Conservation (phyloP, 2,113 vertebrate species). For the Entelurus aequoreus region DNA sequence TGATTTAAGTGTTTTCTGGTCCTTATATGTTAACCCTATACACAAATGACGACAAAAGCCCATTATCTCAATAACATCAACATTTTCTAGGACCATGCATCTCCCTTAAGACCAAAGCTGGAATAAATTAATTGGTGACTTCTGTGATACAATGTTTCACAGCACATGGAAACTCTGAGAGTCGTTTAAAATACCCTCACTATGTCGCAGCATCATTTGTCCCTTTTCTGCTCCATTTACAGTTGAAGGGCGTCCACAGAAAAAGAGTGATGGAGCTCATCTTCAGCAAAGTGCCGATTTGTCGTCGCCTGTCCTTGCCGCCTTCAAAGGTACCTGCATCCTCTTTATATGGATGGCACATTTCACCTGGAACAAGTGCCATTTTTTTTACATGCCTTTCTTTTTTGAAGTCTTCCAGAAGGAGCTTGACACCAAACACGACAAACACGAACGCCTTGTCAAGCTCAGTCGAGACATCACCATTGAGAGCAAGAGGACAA, state of each 20-base stretch:
- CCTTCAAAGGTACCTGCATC: constrained; percentile 79
- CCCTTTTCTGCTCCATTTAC: background rate
- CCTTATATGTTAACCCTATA: background rate
- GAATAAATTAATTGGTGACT: too few relatives aligned
- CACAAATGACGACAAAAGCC: background rate
- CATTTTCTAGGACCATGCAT: background rate
- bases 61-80: background rate
- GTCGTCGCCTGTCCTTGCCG: constrained; percentile 75
- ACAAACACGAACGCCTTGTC: constrained; percentile 92
- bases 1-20: background rate
- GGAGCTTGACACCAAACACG: constrained; percentile 91
- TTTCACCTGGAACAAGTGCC: background rate
- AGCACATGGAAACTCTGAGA: background rate
- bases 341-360: background rate
- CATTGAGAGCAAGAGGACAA: constrained; percentile 95
- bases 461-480: constrained; percentile 95
- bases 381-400: background rate
- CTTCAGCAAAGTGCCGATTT: constrained; percentile 56
- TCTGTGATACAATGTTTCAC: background rate
- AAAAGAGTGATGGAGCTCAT: constrained; percentile 75
- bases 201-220: background rate
- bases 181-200: background rate
- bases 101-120: background rate
- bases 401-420: constrained; percentile 84
- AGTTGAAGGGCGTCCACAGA: constrained; percentile 78